Conservation (phyloP, 2,888 invertebrate species). For the Automeris io region DNA sequence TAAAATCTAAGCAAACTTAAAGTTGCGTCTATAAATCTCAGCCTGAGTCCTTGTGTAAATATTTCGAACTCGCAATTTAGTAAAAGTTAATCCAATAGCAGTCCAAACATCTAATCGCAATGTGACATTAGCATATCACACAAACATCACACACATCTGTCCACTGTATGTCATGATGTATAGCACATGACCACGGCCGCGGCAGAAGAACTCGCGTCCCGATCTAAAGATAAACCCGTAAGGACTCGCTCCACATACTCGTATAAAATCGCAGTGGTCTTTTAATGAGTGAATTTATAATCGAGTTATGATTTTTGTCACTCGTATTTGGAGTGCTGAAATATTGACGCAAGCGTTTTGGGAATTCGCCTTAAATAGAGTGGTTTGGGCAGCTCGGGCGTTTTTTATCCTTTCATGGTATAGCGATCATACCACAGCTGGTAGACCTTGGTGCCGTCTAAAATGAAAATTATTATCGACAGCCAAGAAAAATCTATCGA, state of each 20-base stretch:
- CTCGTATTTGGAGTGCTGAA: not conserved
- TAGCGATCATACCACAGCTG: no score
- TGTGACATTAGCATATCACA: not conserved
- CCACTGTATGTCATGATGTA: not conserved
- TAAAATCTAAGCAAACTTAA: no score
- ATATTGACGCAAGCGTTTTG: slow-evolving; percentile 2
- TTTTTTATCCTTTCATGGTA: no score
- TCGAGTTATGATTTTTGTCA: slow-evolving; percentile 10
- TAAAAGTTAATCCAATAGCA: no score
- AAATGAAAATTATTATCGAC: no score
- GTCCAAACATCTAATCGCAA: not conserved
- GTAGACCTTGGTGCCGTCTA: no score
- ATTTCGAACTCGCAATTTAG: no score
- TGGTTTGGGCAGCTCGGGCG: not conserved
- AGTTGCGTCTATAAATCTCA: no score
- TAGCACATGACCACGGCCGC: not conserved
- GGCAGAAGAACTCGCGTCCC: slow-evolving; percentile 2
- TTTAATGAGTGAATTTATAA: slow-evolving; percentile 11
- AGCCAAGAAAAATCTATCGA: no score
- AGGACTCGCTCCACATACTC: slow-evolving; percentile 6
- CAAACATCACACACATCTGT: not conserved
- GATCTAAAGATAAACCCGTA: slow-evolving; percentile 9
- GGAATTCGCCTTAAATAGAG: not conserved
- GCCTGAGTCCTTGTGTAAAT: no score
- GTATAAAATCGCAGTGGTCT: slow-evolving; percentile 3